Percentiles rank a stretch among this genome's conserved stretches.
These are phyloP conservation scores for Cecidostiba fungosa DNA, from an alignment of 2,888 invertebrate genomes.

Conservation along the genomic window DNA sequence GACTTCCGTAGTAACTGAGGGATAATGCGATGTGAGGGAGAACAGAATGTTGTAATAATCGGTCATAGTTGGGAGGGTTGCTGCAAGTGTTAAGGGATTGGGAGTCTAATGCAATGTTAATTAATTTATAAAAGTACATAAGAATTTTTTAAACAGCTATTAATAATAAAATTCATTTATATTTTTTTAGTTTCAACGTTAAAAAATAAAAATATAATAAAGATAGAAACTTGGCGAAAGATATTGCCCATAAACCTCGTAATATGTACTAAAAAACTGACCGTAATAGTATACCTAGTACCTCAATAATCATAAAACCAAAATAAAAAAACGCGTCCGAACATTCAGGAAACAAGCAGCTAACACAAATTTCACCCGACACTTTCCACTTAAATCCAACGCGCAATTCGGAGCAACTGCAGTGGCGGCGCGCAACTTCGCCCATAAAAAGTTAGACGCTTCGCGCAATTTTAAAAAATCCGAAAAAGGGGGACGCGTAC, in stretches of 20 bases:
- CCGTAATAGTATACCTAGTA: no score
- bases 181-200: neutral
- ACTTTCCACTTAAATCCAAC: slow-evolving; percentile 11
- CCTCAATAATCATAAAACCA: neutral
- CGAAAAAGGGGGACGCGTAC: neutral
- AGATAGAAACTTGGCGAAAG: no score
- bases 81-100: neutral
- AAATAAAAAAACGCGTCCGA: neutral
- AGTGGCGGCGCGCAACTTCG: neutral
- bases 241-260: no score
- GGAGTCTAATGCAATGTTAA: neutral
- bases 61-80: neutral
- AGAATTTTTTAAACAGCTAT: neutral
- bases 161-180: neutral
- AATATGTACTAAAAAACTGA: no score
- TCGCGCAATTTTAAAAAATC: slow-evolving; percentile 36
- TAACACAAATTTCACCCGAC: slow-evolving; percentile 18
- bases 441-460: neutral
- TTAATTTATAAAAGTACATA: neutral
- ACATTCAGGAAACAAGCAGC: neutral
- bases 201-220: no score
- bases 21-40: neutral
- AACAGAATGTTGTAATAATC: neutral
- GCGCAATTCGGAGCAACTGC: neutral
- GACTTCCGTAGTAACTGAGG: neutral